These are phyloP conservation scores for Holocentrus rufus DNA, from an alignment of 2,797 vertebrate genomes.

Conservation along the genomic window DNA sequence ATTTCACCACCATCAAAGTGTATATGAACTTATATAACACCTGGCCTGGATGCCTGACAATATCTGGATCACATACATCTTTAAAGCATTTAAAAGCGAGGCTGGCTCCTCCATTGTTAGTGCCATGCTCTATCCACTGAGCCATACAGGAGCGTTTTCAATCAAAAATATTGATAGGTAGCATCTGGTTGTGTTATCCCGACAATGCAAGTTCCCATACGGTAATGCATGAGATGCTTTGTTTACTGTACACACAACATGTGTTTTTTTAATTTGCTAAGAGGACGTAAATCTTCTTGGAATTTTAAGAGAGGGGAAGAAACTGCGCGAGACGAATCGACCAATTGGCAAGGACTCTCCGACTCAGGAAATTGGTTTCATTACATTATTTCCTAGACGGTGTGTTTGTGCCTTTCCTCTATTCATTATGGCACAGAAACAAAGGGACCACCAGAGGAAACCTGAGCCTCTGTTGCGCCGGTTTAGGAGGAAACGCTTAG, in stretches of 20 bases:
- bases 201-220: not conserved
- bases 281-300: conserved; percentile 28
- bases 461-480: conserved; percentile 41
- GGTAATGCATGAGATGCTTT: not conserved
- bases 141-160: not conserved
- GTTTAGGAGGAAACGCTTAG: conserved; percentile 68
- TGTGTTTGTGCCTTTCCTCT: conserved; percentile 59
- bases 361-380: conserved; percentile 64
- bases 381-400: conserved; percentile 50
- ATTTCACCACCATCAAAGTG: conserved; percentile 47
- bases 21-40: conserved; percentile 7
- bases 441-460: conserved; percentile 68
- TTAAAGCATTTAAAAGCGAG: not conserved
- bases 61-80: not conserved
- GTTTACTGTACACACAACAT: not conserved
- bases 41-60: not conserved
- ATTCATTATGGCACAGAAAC: conserved; percentile 65
- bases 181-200: not conserved
- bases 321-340: conserved; percentile 43
- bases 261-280: conserved; percentile 13
- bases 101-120: conserved; percentile 2
- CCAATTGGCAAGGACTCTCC: conserved; percentile 23
- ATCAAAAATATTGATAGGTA: not conserved
- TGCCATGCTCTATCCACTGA: no score
- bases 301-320: conserved; percentile 21